Base-by-base conservation (phyloP, 2,113 vertebrate genomes). In the Antigone vipio region DNA sequence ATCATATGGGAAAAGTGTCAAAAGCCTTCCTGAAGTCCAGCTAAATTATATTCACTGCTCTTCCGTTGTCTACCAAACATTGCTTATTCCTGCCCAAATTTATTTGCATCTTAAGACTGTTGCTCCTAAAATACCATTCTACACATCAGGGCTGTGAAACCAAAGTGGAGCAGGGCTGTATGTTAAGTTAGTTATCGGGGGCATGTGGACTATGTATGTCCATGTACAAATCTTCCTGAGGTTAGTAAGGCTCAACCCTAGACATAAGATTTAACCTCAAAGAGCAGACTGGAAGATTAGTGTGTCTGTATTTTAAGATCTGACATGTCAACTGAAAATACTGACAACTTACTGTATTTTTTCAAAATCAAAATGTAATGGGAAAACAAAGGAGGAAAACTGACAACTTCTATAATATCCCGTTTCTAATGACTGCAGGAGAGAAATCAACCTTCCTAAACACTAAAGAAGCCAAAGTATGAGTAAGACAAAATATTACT, bases 401-500 rank as follows among this genome's bases (percentile, higher is more conserved):
- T 4, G 11, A 24, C 18, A 60, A 7, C 4, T 67, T 47, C 22
- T 47, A 9, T 14, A 27, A 15, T 50, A 53, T 8, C 23, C 7
- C 3, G 9, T 30, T 85, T 5, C 22, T 60, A 44, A 63, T 66
- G 40, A 59, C 10, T 64, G 11, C 13, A 62, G 60, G 34, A 60
- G 32, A 82, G 17, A 92, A 82, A 72, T 29, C n/a, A 42, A 22
- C 40, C 27, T 75, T 78, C 30, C 14, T 64, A 58, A 88, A 64
- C 4, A 15, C 10, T 40, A 58, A 92, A 92, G 66, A 78, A 93
- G 62, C 32, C 12, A 4, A 93, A 92, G 77, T n/a, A 92, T 88
- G 71, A 78, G 30, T 71, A 50, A 66, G 73, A 35, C 60, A 84
- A 90, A 95, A 92, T 92, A 95, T 95, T 95, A 96, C 96, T 95